Evolutionary conservation across 1,140 invertebrate species (phyloP), one percentile per base, ranked within the genome.

Genomic region (Sesamia nonagrioides): DNA sequence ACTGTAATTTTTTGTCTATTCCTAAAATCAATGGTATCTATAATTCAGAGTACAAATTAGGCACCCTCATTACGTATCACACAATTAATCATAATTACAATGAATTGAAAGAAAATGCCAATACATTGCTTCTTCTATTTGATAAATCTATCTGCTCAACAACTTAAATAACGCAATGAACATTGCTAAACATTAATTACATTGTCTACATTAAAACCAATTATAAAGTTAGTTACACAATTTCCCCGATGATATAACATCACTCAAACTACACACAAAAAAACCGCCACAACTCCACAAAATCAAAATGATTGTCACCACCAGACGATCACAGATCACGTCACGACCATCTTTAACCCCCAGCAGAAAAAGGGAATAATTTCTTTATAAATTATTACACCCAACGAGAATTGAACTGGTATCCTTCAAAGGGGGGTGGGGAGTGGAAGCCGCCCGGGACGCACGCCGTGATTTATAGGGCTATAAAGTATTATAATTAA

Each of bases 401-500:
- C 83, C 69, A 79, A 83, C 81, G 89, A 90, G 92, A 93, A 93
- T 94, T 91, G 92, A 94, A 92, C 89, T 90, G 90, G 88, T 92
- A 92, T 92, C 91, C 89, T 91, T 92, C 90, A 90, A 92, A 92
- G 87, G 90, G 82, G 83, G 71, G 82, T 77, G 88, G 82, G 69
- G 50, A 79, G 79, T 74, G 85, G 82, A 77, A 60, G 82, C 86
- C 66, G 78, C 61, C 82, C 82, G 87, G 88, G 86, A 87, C 81
- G 89, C 82, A 79, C 83, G 82, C 78, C 86, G 91, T 95, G 94
- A 95, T 95, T 95, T 95, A 95, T 95, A 92, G 93, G 94, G 89
- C 92, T 94, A 95, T 95, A 95, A 95, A 95, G 94, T 95, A 95
- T 95, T 95, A 95, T 95, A 95, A 95, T 95, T 95, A 95, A 95